phyloP scores from a whole-genome alignment of 2,888 invertebrate species.

The Cephonodes hylas region DNA sequence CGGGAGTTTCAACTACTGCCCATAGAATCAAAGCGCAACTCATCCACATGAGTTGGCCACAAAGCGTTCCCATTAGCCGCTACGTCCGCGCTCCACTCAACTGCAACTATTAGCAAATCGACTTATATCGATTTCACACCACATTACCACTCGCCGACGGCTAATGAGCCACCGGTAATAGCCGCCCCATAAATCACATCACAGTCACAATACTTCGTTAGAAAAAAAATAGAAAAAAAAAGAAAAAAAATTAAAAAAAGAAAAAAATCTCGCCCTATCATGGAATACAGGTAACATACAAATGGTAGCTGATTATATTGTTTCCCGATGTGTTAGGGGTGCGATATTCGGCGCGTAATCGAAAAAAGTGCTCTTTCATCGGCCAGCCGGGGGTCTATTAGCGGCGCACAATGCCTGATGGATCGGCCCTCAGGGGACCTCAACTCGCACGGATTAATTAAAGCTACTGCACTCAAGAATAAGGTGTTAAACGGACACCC shows the following conservation, averaged over 20 bases:
- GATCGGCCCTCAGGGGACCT: conserved; percentile 44
- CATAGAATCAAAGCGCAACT: no score
- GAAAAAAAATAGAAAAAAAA: conserved; percentile 43
- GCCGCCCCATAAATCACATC: conserved; percentile 55
- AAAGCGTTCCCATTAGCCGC: no score
- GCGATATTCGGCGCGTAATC: conserved; percentile 73
- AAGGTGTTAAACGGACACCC: no score
- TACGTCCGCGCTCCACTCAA: conserved; percentile 7
- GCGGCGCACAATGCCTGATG: conserved; percentile 59
- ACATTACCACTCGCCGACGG: conserved; percentile 26
- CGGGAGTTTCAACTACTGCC: no score
- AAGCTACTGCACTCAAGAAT: conserved; percentile 22
- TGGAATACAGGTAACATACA: conserved; percentile 56
- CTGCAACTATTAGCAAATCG: conserved; percentile 7
- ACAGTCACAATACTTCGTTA: conserved; percentile 78
- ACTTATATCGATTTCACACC: conserved; percentile 38
- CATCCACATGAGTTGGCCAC: no score
- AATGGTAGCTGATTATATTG: conserved; percentile 80
- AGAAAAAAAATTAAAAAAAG: conserved; percentile 34
- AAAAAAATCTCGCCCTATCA: conserved; percentile 55
- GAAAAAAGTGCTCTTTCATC: conserved; percentile 73
- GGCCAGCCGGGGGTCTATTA: conserved; percentile 64
- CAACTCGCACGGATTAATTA: conserved; percentile 57
- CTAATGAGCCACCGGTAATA: conserved; percentile 31
- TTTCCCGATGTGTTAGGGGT: conserved; percentile 55